Evolutionary conservation across 2,113 vertebrate genomes (phyloP), one percentile per base, ranked within the genome.

Genomic region (Dendrocopos noguchii): DNA sequence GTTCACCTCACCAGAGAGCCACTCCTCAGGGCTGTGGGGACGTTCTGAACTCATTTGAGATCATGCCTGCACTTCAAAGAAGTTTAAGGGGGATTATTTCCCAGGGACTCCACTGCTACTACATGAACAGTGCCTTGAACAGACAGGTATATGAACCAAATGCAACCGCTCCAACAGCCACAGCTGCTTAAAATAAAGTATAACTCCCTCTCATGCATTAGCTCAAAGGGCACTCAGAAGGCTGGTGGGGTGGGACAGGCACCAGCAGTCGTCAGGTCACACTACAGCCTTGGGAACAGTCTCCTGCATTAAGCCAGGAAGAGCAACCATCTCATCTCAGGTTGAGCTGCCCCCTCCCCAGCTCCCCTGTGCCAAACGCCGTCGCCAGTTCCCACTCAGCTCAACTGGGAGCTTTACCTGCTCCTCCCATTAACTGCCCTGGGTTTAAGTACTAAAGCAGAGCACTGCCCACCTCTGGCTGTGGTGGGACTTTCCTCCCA

Each of bases 311-410:
- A 76, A 52, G 16, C 12, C 81, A 87, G 46, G 55, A 84, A 50
- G 39, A 74, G 67, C 60, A n/a, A 28, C 39, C n/a, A 18, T 10
- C 50, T 50, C n/a, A 39, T 16, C 39, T 50, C 84, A 46, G 21
- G 18, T 15, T 53, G 24, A 72, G 46, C 71, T 79, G 17, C 15
- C 16, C 19, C 25, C 24, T 71, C 14, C 17, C 6, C 1, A 66
- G 7, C 12, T 72, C 9, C 67, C 52, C 57, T 22, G 47, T 5
- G 3, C 60, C 74, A 4, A 0, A 0, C 4, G 16, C 17, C 19
- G 33, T 7, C 65, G 31, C 22, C 31, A 15, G 57, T 3, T 72
- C 14, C 10, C 55, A 44, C 10, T 1, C 7, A 39, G n/a, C 9
- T 81, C 2, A 0, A 55, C 5, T 7, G 13, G 61, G 53, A 92